phyloP scores from a whole-genome alignment of 1,140 invertebrate species.

The Caenorhabditis tropicalis region DNA sequence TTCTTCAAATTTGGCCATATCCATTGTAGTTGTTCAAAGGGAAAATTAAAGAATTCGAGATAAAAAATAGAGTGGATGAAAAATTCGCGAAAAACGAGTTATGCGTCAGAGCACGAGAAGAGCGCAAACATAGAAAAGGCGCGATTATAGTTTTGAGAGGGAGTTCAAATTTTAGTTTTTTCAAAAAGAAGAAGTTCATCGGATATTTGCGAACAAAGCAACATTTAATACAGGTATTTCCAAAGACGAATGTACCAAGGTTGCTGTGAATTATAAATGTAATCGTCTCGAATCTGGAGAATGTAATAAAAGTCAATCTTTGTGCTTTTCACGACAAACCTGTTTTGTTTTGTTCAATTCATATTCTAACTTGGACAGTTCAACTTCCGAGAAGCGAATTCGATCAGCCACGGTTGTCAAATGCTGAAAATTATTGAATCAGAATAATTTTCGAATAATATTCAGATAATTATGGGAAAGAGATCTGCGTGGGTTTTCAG shows the following conservation, averaged over 20 bases:
- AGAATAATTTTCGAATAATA: neutral
- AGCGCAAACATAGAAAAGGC: neutral
- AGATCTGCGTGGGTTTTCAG: neutral
- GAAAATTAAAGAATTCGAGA: neutral
- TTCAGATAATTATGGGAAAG: neutral
- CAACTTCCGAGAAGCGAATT: neutral
- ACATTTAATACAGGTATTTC: neutral
- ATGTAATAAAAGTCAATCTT: neutral
- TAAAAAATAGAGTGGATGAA: neutral
- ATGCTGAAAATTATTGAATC: neutral
- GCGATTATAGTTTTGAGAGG: neutral
- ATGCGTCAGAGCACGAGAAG: neutral
- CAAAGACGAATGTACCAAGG: neutral
- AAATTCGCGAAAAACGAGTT: conserved; percentile 15
- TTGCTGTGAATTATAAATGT: neutral
- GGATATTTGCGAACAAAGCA: too few relatives aligned
- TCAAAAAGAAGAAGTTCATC: too few relatives aligned
- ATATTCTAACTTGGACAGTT: neutral
- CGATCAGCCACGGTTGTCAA: neutral
- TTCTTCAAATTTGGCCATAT: conserved; percentile 56
- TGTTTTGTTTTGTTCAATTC: conserved; percentile 6
- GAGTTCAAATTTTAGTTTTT: neutral
- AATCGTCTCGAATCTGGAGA: neutral
- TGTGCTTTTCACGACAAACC: neutral
- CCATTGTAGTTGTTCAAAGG: neutral